Conservation (phyloP, 2,888 invertebrate species). For the Lepidochrysops patricia region DNA sequence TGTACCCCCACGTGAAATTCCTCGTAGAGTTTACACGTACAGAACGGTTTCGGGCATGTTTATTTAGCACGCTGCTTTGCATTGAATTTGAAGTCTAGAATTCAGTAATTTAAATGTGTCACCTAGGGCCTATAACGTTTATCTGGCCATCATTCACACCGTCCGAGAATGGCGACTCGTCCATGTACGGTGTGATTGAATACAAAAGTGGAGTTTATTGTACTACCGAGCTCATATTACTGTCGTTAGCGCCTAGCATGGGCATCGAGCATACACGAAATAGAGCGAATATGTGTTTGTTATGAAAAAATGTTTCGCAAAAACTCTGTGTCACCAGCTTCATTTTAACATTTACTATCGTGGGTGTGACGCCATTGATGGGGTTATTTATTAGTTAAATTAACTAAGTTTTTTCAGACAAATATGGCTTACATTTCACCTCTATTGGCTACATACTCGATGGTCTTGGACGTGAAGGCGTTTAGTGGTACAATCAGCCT, state of each 20-base stretch:
- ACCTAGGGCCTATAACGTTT: slow-evolving; percentile 29
- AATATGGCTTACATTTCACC: too few species aligned
- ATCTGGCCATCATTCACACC: slow-evolving; percentile 30
- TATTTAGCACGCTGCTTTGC: slow-evolving; percentile 22
- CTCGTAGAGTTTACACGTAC: background rate
- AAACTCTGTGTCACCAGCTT: too few species aligned
- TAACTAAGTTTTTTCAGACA: too few species aligned
- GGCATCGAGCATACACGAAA: too few species aligned
- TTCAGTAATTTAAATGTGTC: slow-evolving; percentile 26
- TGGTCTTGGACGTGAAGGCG: slow-evolving; percentile 21
- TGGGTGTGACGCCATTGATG: too few species aligned
- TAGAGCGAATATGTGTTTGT: too few species aligned
- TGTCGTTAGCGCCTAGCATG: slow-evolving; percentile 21
- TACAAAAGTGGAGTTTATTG: slow-evolving; percentile 29
- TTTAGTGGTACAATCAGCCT: slow-evolving; percentile 19
- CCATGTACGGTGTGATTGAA: slow-evolving; percentile 31
- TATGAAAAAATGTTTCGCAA: too few species aligned
- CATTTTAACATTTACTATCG: too few species aligned
- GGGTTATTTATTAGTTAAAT: too few species aligned
- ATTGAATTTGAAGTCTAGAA: slow-evolving; percentile 27
- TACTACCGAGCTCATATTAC: slow-evolving; percentile 24
- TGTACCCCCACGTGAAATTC: slow-evolving; percentile 8
- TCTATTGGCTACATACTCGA: too few species aligned
- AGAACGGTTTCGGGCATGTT: slow-evolving; percentile 13
- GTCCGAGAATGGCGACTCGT: slow-evolving; percentile 29